Conservation (phyloP, 2,113 vertebrate species). For the Scatophagus argus region DNA sequence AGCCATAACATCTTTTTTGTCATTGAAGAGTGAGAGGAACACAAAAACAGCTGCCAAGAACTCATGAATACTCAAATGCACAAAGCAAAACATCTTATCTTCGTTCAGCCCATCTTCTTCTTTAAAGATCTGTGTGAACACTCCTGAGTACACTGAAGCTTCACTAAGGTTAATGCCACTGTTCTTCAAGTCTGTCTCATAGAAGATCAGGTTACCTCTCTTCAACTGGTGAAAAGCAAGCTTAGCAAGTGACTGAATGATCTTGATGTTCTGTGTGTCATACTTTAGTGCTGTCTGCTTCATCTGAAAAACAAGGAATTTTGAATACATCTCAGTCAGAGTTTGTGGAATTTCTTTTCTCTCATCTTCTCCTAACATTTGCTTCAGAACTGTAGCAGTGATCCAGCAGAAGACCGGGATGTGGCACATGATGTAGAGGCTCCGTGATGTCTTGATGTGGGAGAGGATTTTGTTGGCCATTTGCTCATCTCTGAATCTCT, state of each 20-base stretch:
- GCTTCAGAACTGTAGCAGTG: background rate
- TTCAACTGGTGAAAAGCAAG: slow-evolving; percentile 49
- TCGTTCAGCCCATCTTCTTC: slow-evolving; percentile 22
- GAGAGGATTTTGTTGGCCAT: slow-evolving; percentile 2
- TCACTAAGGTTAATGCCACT: slow-evolving; percentile 3
- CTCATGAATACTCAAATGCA: slow-evolving; percentile 43
- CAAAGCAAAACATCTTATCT: slow-evolving; percentile 23
- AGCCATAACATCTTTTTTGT: background rate
- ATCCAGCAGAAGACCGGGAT: slow-evolving; percentile 35
- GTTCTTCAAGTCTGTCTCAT: slow-evolving; percentile 35
- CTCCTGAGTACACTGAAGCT: slow-evolving; percentile 32
- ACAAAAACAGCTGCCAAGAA: slow-evolving; percentile 41
- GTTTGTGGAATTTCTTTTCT: slow-evolving; percentile 19
- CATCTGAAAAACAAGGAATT: slow-evolving; percentile 20
- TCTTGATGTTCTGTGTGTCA: background rate
- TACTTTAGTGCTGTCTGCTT: background rate
- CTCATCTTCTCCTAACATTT: background rate
- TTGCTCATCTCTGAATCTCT: background rate
- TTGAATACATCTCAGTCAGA: slow-evolving; percentile 36
- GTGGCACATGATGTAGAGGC: slow-evolving; percentile 36
- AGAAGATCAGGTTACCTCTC: slow-evolving; percentile 53
- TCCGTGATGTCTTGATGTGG: slow-evolving; percentile 4
- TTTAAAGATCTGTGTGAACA: slow-evolving; percentile 57
- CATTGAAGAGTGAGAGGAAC: background rate
- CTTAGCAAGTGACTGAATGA: slow-evolving; percentile 17